Evolutionary conservation across 2,113 vertebrate species (phyloP), one percentile per base, ranked within the genome.

Genomic region (Pungitius pungitius): DNA sequence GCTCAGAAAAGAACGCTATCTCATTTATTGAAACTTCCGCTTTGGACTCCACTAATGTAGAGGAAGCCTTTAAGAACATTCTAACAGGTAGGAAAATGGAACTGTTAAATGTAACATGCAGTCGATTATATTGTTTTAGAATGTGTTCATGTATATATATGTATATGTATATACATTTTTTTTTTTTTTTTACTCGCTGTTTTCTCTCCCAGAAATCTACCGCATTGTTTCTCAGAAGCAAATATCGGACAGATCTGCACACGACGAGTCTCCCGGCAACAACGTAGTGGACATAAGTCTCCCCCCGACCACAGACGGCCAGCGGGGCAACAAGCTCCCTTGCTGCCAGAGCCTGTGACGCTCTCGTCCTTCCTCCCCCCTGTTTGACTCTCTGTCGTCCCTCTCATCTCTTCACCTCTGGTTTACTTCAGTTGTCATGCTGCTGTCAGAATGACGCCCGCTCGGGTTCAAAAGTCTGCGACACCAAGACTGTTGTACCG

Each of bases 21-120:
- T 99, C 97, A n/a, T 99, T 99, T 86, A 98, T 99, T 88, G 97
- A 99, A 91, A 99, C 97, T 11, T 99, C 97, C 0, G 97, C 97
- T 67, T 91, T 99, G 94, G 97, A 99, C 87, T 99, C 97, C 61
- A 99, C 97, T 84, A 99, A 99, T 65, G 97, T 97, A 82, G 97
- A 99, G 89, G 97, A 98, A 91, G 97, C 97, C 3, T 99, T 99
- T 90, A 98, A 99, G 91, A 99, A 96, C 89, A 99, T 99, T 63
- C 95, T 99, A 56, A 95, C 97, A 95, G 97, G 97, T 98, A 73
- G 22, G 52, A 49, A 22, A 14, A n/a, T n/a, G n/a, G n/a, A n/a
- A 60, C 51, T 6, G 42, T 6, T 1, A 17, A 43, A 17, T 2
- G 39, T 35, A 1, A 37, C 20, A 17, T 57, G 18, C 8, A 47